A percentile compares a stretch with the other conserved stretches of the same genome.
These are phyloP conservation scores for Ridgeia piscesae DNA, from an alignment of 1,140 invertebrate genomes.

Conservation along the genomic window DNA sequence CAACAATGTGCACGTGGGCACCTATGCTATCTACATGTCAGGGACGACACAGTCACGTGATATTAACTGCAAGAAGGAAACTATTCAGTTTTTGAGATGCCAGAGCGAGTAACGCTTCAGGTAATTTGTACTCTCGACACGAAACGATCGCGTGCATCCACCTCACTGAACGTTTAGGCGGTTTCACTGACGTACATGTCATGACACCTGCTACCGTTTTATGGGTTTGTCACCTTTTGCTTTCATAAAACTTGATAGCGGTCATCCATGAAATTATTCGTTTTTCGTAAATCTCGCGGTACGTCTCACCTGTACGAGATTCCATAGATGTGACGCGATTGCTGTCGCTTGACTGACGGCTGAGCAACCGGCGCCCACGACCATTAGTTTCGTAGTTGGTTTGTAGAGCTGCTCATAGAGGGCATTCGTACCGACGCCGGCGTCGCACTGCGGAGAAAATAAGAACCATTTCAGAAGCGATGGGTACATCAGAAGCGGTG, in stretches of 20 bases:
- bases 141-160: too few relatives aligned
- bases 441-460: conserved; percentile 82
- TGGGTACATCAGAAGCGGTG: not conserved
- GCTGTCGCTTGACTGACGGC: conserved; percentile 98
- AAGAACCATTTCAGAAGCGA: not conserved
- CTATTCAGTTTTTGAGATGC: too few relatives aligned
- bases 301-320: conserved; percentile 63
- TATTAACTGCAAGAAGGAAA: not conserved
- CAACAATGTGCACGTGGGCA: not conserved
- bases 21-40: not conserved
- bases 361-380: conserved; percentile 90
- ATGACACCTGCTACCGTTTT: too few relatives aligned
- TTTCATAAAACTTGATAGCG: too few relatives aligned
- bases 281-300: not conserved
- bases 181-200: too few relatives aligned
- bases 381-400: conserved; percentile 87
- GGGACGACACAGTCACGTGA: not conserved
- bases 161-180: too few relatives aligned
- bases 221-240: too few relatives aligned
- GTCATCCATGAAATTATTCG: too few relatives aligned
- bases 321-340: conserved; percentile 99
- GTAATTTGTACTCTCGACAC: too few relatives aligned
- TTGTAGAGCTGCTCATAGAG: conserved; percentile 96
- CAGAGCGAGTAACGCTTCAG: too few relatives aligned
- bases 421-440: conserved; percentile 92